Base-by-base conservation (phyloP, 2,888 invertebrate species). In the Aromia moschata region DNA sequence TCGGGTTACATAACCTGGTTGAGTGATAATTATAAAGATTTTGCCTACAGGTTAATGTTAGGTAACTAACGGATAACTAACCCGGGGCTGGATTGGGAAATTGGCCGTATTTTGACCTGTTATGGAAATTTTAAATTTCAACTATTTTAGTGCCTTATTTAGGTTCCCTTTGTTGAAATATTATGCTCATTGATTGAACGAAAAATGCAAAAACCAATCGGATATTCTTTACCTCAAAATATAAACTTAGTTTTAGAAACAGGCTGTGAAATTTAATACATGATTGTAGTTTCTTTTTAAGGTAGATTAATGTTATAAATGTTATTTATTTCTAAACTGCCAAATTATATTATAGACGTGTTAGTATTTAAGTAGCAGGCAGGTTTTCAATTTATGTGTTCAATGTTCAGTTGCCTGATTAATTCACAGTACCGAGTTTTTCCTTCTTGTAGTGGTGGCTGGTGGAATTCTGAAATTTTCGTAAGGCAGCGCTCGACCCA, bases 321-420 rank as follows among this genome's bases (percentile, higher is more conserved):
- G 38, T 58, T 62, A 62, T 62, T 58, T 58, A 55, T 52, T 54
- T 58, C 43, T 47, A 40, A 49, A 41, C 51, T 59, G 54, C 54
- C 59, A 55, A 59, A 55, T 45, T 33, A 45, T 51, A 30, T 49
- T 43, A 11, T 43, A 38, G 38, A 25, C 15, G 25, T 49, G 37
- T 37, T 49, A 49, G 38, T 38, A 16, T 18, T 11, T 12, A 38
- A 15, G 25, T 25, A 38, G 12, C 15, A 7, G 47, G 36, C 18
- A 47, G 47, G 15, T 36, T 47, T 47, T 33, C 20, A 36, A 16
- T 18, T 18, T 46, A 11, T 17, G 15, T 18, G 11, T 17, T 12
- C 18, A 33, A 1, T 47, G 17, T 25, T 25, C 25, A 25, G 25
- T 25, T 25, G 25, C 25, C 3, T 3, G 25, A 25, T 25, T 25